Evolutionary conservation across 2,113 vertebrate genomes (phyloP).

Genomic region (Epinephelus cyanopodus): DNA sequence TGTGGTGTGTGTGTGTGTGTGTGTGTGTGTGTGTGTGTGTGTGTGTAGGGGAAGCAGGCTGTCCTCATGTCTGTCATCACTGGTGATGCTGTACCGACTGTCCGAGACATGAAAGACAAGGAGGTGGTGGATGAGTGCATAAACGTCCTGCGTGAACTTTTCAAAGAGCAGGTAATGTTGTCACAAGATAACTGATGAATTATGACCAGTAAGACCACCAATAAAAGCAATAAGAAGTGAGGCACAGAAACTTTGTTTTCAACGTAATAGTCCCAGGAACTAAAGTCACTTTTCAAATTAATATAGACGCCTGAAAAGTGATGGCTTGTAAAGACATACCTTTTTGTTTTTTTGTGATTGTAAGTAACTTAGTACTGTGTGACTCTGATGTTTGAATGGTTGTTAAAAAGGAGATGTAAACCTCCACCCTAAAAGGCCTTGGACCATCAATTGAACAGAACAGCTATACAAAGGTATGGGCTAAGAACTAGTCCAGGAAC

Average conservation of each 20-base stretch:
- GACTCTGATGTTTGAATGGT: not conserved
- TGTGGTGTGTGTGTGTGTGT: conserved; percentile 18
- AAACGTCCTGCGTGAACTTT: conserved; percentile 91
- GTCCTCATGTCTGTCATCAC: conserved; percentile 96
- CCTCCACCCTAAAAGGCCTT: not conserved
- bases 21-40: conserved; percentile 15
- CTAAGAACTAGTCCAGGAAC: not conserved
- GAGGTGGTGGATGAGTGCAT: conserved; percentile 92
- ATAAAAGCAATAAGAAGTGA: not conserved
- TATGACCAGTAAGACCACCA: not conserved
- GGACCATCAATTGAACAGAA: not conserved
- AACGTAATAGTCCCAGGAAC: not conserved
- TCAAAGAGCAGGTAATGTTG: conserved; percentile 92
- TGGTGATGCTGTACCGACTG: conserved; percentile 89
- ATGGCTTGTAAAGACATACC: not conserved
- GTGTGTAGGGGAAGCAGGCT: conserved; percentile 89
- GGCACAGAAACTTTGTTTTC: not conserved
- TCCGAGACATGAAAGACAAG: conserved; percentile 90
- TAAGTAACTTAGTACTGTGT: not conserved
- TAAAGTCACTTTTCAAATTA: not conserved
- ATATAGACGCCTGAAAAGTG: no score
- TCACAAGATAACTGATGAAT: not conserved
- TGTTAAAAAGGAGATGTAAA: not conserved
- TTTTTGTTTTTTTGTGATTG: no score
- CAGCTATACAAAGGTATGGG: not conserved